A percentile compares a stretch with the other conserved stretches of the same genome.
phyloP scores from a whole-genome alignment of 2,888 invertebrate species.

The Caradrina clavipalpis region DNA sequence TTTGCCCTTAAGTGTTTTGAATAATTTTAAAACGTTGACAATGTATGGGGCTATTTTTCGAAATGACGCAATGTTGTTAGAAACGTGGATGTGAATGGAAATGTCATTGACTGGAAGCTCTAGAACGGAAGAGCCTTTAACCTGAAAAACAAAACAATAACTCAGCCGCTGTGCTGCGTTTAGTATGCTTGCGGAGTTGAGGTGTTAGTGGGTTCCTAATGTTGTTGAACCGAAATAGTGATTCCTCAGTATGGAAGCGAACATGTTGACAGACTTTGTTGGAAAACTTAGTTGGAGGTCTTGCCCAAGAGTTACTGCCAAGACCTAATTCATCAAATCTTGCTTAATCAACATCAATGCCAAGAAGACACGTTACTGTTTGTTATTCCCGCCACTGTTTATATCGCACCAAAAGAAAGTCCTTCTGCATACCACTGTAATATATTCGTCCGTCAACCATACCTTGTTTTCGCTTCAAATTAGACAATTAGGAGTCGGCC shows the following conservation, averaged over 20 bases:
- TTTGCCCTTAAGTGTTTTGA: conserved; percentile 75
- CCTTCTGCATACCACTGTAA: conserved; percentile 86
- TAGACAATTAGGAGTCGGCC: conserved; percentile 89
- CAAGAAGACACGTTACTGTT: conserved; percentile 74
- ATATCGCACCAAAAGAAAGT: conserved; percentile 89
- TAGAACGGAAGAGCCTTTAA: background rate
- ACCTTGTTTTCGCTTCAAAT: conserved; percentile 90
- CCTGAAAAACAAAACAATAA: background rate
- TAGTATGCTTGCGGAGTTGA: background rate
- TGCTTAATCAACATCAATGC: conserved; percentile 66
- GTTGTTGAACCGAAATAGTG: background rate
- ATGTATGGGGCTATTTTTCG: conserved; percentile 42
- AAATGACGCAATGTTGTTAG: conserved; percentile 45
- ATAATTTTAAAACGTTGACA: conserved; percentile 60
- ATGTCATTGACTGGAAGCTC: conserved; percentile 32
- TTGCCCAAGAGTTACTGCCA: conserved; percentile 7
- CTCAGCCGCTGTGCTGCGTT: background rate
- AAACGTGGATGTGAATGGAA: conserved; percentile 20
- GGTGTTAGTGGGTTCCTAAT: background rate
- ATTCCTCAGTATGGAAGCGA: background rate
- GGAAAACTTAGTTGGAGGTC: background rate
- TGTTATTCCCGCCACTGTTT: conserved; percentile 84
- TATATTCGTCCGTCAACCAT: conserved; percentile 84
- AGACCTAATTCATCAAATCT: conserved; percentile 67
- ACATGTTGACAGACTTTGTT: background rate